Percentiles rank a stretch among this genome's conserved stretches.
phyloP scores from a whole-genome alignment of 2,888 invertebrate genomes.

The Slavum lentiscoides region DNA sequence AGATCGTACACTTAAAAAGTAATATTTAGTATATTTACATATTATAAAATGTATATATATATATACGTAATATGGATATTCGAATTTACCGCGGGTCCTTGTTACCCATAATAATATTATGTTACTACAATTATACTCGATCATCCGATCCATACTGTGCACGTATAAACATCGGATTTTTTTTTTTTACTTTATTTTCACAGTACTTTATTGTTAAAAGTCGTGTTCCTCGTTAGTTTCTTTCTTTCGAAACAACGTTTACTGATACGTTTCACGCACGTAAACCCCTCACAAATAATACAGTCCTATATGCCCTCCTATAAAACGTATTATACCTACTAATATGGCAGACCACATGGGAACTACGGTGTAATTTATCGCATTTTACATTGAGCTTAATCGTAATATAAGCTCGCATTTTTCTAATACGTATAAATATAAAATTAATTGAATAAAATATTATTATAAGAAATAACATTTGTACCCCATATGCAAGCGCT shows the following conservation, averaged over 20 bases:
- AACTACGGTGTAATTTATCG: neutral
- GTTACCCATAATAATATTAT: too few species aligned
- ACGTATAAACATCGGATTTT: neutral
- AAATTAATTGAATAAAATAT: neutral
- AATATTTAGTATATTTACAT: too few species aligned
- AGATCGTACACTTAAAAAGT: too few species aligned
- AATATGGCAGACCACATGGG: neutral
- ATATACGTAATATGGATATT: too few species aligned
- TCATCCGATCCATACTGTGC: too few species aligned
- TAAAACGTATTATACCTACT: neutral
- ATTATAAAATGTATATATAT: too few species aligned
- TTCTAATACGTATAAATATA: neutral
- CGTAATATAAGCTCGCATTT: neutral
- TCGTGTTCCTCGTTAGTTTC: neutral
- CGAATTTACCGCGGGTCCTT: too few species aligned
- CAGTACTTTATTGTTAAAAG: neutral
- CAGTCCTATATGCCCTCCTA: neutral
- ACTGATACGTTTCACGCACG: neutral
- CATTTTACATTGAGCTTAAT: neutral
- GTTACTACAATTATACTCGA: too few species aligned
- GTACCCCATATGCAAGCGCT: too few species aligned
- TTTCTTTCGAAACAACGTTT: neutral
- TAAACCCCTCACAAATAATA: neutral
- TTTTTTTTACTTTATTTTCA: neutral
- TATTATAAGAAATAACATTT: too few species aligned